Base-by-base conservation (phyloP, 2,888 invertebrate species). In the Agelastica alni region DNA sequence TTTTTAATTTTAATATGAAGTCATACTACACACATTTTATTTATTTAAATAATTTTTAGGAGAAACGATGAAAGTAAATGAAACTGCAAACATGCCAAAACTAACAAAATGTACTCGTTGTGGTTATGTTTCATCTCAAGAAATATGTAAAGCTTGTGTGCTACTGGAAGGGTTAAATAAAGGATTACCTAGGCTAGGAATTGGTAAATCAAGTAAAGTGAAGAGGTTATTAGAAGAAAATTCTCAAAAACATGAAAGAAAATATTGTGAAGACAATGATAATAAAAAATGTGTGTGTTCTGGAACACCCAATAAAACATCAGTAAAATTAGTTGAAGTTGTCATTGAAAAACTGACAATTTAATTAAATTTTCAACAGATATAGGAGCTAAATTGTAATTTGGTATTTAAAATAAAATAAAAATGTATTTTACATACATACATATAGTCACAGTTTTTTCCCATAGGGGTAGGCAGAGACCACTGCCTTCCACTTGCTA, bases 91-190 rank as follows among this genome's bases (percentile, higher is more conserved):
- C 68, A 83, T 94, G 74, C 96, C 96, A 0, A 82, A 84, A 30
- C 85, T 91, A 68, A 87, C 89, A 47, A 84, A 80, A 37, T 98
- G 98, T 74, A 80, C 80, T 4, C 82, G 91, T 36, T 99, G 99
- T 78, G 90, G 92, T 18, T 98, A 90, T 76, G 87, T 91, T 0
- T 91, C 92, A 0, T 97, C 97, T 58, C 96, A 97, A 73, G 85
- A 87, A 66, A 84, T 97, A 2, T 99, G 99, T 75, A 98, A 99
- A 76, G 98, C 99, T 0, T 99, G 99, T 75, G 86, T 95, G 0
- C 80, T 99, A 52, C 79, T 99, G 3, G 96, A 98, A 79, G 98
- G 98, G 1, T 81, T 99, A 1, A 98, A 99, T 76, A 85, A 89
- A 77, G 97, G 97, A 1, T 77, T 94, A 39, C 96, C 97, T 0